Percentiles rank a stretch among this genome's conserved stretches.
These are phyloP conservation scores for Trachelus tabidus DNA, from an alignment of 2,888 invertebrate genomes.

Conservation along the genomic window DNA sequence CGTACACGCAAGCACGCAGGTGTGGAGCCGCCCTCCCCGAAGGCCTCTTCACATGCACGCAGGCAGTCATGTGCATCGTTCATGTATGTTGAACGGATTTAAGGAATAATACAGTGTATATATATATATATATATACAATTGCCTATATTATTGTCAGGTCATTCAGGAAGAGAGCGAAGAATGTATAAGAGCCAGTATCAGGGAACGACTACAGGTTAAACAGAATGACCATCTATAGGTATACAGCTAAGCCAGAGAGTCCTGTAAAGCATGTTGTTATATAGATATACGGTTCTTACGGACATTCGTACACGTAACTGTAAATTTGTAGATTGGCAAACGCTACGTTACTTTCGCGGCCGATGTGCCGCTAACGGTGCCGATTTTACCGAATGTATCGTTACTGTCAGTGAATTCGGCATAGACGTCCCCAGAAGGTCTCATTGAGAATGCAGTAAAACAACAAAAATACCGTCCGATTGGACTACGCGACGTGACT, in stretches of 20 bases:
- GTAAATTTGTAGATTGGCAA: background rate
- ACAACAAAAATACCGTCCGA: background rate
- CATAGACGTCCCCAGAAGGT: background rate
- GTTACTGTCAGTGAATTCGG: background rate
- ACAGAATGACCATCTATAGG: background rate
- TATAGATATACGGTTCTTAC: background rate
- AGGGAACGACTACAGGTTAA: background rate
- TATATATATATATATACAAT: background rate
- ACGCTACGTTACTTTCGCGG: background rate
- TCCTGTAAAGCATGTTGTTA: background rate
- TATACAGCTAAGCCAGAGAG: background rate
- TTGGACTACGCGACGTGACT: background rate
- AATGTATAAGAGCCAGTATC: background rate
- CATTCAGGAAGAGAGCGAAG: background rate
- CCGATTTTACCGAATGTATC: background rate
- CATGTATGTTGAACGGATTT: background rate
- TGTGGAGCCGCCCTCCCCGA: background rate
- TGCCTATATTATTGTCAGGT: background rate
- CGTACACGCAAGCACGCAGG: slow-evolving; percentile 7
- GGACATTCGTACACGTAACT: background rate
- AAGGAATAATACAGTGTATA: background rate
- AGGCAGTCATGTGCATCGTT: slow-evolving; percentile 6
- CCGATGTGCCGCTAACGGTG: background rate
- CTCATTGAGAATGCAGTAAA: background rate
- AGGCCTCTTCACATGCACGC: background rate